Base-by-base conservation (phyloP, 2,888 invertebrate genomes). In the Lysandra bellargus region DNA sequence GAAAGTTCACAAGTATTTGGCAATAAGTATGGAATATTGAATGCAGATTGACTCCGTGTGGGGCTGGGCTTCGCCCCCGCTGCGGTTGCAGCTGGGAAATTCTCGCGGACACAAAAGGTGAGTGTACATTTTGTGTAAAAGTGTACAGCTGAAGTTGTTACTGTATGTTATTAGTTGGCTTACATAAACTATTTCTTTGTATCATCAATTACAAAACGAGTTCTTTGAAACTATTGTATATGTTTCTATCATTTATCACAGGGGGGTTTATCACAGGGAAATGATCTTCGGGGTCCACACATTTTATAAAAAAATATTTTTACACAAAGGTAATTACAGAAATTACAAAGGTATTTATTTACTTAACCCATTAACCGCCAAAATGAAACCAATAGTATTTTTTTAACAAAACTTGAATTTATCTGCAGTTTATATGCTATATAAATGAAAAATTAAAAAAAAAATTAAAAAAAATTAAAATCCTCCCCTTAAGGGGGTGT, bases 31-130 rank as follows among this genome's bases (percentile, higher is more conserved):
- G 85, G 84, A 84, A 86, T 84, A 86, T 87, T 91, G 87, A 95
- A 69, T 96, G 86, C 95, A 98, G 98, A 98, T 98, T 97, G 98
- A 98, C 96, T 97, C 97, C 95, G 97, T 97, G 97, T 98, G 98
- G 98, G 98, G 97, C 94, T 98, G 98, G 98, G 97, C 97, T 96
- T 97, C 98, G 95, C 98, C 97, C 96, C 97, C 97, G 96, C 96
- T 97, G 96, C 97, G 97, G 88, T 95, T 97, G 94, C 97, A 97
- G 95, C 95, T 96, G 95, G 96, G 96, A 89, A 96, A 96, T 92
- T 95, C 96, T 89, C 94, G 94, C 87, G 93, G 91, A 84, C 93
- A 90, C 86, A 94, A 94, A 84, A 94, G 94, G 94, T 94, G 30
- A 64, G 30, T 64, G 64, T 17, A 57, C 57, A 57, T 57, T 17